Base-by-base conservation (phyloP, 1,140 invertebrate genomes). In the Drosophila obscura region DNA sequence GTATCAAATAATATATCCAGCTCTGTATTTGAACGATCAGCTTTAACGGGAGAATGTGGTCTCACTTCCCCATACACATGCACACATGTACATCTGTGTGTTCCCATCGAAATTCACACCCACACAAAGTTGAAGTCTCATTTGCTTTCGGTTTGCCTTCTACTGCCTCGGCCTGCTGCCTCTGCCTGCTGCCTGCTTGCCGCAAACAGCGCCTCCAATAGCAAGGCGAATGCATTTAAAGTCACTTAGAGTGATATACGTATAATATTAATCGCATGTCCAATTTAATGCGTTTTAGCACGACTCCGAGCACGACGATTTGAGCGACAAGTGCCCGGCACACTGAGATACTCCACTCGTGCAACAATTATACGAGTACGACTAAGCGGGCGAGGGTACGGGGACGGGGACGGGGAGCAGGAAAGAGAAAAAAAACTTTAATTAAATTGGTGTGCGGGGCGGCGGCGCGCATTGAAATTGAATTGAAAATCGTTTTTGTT, bases 401-500 rank as follows among this genome's bases (percentile, higher is more conserved):
- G 31, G 8, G 2, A 9, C 19, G 19, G 19, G 28, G 1, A 1
- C 2, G 7, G 6, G 28, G 6, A 2, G 6, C 8, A 26, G 43
- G 7, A 49, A 9, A 19, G 31, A 77, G 7, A 53, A 74, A 73
- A 74, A 73, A 64, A 68, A 63, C 59, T 84, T 84, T 85, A 85
- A 85, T 85, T 87, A 85, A 85, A 85, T 87, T 75, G 77, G 78
- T 52, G 64, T 60, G 78, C 77, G 55, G 19, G 19, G 19, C 19
- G 19, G 19, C 19, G 19, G 19, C 19, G 19, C 19, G 19, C 82
- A 87, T 69, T 81, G 65, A 78, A 81, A 87, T 88, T 80, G 75
- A 87, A 87, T 83, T 87, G 83, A 83, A 88, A 87, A 87, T 88
- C 83, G 75, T 59, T 88, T 87, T 87, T 88, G 83, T 77, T 87